Base-by-base conservation (phyloP, 2,888 invertebrate species). In the Cantharis nigra region DNA sequence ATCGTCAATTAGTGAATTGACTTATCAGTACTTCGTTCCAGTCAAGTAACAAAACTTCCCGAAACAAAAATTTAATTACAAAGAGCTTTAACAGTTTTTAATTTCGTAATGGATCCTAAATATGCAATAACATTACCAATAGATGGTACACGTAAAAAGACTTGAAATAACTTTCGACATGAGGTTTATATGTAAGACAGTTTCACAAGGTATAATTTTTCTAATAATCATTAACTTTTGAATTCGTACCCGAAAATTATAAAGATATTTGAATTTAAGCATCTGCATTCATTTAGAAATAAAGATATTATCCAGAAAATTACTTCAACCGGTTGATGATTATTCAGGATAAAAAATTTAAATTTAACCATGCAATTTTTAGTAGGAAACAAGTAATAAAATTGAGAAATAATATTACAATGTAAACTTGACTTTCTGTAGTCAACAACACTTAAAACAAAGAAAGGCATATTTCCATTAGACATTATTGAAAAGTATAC, bases 401-500 rank as follows among this genome's bases (percentile, higher is more conserved):
- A 69, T 26, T n/a, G 33, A 49, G 10, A 33, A 18, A 49, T 30
- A 49, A 33, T 16, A 26, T 13, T 28, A 23, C 72, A 74, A 26
- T 80, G 80, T 80, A 70, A 80, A 80, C 69, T 16, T 14, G 71
- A 30, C 80, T 78, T 9, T 80, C 71, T 65, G 16, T 26, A 78
- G 67, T 70, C 76, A 78, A 49, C 63, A 73, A 71, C 78, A 70
- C 74, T 74, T 78, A 76, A 74, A 81, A 80, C 80, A 81, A 80
- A 80, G 80, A 80, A 76, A 81, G 79, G 81, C 82, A 80, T 79
- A 75, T 86, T 87, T 87, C 87, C 87, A 87, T 87, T 87, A 87
- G 87, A 87, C 86, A 86, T 87, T 87, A 87, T 87, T 87, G 87
- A 87, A 87, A 87, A 87, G 87, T 87, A 85, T 84, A 83, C 86